Evolutionary conservation across 2,797 vertebrate genomes (phyloP).

Genomic region (Alectoris magna): DNA sequence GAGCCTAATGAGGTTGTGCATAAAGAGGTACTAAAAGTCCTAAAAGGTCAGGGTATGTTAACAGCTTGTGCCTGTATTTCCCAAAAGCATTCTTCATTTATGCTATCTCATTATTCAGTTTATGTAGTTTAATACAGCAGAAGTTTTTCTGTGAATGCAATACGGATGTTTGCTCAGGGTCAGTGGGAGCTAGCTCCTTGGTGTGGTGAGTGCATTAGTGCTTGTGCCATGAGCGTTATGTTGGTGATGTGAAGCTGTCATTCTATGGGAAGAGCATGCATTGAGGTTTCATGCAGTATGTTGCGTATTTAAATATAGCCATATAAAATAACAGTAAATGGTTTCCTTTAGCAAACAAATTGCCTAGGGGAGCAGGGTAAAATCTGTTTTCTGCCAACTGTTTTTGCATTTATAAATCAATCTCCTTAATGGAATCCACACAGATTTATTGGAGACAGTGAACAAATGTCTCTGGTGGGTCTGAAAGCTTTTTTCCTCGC

Average conservation of each 20-base stretch:
- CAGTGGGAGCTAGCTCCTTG: not conserved
- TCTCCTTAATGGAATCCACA: not conserved
- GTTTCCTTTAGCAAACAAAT: not conserved
- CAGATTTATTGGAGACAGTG: accelerated
- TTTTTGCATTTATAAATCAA: not conserved
- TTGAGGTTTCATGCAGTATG: not conserved
- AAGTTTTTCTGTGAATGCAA: not conserved
- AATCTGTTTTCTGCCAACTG: not conserved
- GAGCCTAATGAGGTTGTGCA: not conserved
- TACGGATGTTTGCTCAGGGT: not conserved
- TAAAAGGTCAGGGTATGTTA: not conserved
- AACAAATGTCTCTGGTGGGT: not conserved
- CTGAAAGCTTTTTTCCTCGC: not conserved
- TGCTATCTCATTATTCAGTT: not conserved
- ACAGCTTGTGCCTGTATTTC: not conserved
- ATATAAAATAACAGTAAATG: not conserved
- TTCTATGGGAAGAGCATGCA: not conserved
- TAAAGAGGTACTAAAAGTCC: too few relatives aligned
- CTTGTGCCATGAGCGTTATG: not conserved
- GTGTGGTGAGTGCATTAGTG: not conserved
- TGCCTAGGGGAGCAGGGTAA: not conserved
- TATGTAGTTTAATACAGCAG: not conserved
- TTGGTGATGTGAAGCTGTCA: not conserved
- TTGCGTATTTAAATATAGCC: not conserved
- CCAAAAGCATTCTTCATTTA: not conserved